Evolutionary conservation across 1,140 invertebrate genomes (phyloP).

Genomic region (Aphelenchoides fujianensis): DNA sequence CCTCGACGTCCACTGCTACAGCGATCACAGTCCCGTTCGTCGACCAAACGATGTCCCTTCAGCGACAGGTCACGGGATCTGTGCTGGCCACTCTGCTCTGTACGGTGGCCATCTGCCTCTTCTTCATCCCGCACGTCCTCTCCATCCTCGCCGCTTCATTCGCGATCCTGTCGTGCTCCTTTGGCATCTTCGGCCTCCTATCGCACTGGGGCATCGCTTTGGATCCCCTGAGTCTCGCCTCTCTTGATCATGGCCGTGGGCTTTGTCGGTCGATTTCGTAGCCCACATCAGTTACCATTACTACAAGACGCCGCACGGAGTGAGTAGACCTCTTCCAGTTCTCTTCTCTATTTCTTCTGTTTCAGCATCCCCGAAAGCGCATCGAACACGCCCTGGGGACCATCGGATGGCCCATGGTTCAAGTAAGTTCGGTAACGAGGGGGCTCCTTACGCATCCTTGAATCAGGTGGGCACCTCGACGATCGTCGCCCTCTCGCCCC

Average conservation of each 20-base stretch:
- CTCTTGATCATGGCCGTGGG: constrained; percentile 65
- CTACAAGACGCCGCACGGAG: constrained; percentile 66
- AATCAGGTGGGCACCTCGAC: constrained; percentile 60
- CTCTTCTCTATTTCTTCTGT: not conserved
- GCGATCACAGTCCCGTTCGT: constrained; percentile 60
- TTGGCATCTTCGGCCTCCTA: constrained; percentile 64
- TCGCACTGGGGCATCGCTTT: constrained; percentile 62
- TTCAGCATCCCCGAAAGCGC: constrained; percentile 48
- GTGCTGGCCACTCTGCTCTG: constrained; percentile 63
- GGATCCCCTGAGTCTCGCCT: constrained; percentile 64
- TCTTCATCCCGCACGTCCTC: constrained; percentile 64
- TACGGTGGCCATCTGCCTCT: constrained; percentile 63
- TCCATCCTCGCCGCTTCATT: constrained; percentile 62
- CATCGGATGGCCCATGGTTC: constrained; percentile 60
- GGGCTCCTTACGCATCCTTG: too few relatives aligned
- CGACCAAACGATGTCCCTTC: constrained; percentile 61
- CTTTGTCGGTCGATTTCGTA: constrained; percentile 65
- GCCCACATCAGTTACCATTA: constrained; percentile 64
- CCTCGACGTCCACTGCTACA: constrained; percentile 57
- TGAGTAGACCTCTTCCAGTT: constrained; percentile 21
- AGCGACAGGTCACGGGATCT: constrained; percentile 53
- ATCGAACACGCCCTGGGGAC: constrained; percentile 50
- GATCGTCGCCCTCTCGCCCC: constrained; percentile 55
- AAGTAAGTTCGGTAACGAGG: too few relatives aligned
- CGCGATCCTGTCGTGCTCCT: constrained; percentile 56